Evolutionary conservation across 1,140 invertebrate genomes (phyloP).

Genomic region (Pseudomyrmex concolor): DNA sequence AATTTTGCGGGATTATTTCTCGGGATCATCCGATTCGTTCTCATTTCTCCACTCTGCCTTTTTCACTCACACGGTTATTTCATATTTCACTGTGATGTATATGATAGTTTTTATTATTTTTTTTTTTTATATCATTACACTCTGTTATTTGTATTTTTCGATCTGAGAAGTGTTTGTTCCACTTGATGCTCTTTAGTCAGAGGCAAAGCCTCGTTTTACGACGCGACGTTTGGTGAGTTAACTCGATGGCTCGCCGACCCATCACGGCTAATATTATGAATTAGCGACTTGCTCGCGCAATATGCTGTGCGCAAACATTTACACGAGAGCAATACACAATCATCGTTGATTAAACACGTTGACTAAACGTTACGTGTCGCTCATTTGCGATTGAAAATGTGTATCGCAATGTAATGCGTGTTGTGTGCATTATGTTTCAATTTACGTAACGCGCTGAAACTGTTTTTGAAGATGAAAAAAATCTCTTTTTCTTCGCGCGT

Average conservation of each 20-base stretch:
- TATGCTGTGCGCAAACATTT: constrained; percentile 40
- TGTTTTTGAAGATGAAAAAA: too few species aligned
- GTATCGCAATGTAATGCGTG: neutral
- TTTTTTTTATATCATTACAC: neutral
- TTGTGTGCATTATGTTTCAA: neutral
- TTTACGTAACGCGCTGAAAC: neutral
- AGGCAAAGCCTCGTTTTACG: neutral
- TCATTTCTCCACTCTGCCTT: too few species aligned
- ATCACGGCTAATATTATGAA: constrained; percentile 51
- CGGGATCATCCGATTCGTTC: too few species aligned
- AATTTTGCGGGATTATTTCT: neutral
- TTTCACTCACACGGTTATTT: too few species aligned
- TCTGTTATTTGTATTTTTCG: neutral
- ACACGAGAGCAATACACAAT: constrained; percentile 4
- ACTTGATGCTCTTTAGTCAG: neutral
- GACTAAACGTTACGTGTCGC: neutral
- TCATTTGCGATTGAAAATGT: neutral
- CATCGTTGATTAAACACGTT: neutral
- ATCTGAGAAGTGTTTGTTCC: neutral
- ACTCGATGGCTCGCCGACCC: constrained; percentile 30
- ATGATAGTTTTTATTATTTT: neutral
- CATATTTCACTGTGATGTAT: neutral
- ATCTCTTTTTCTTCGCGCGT: too few species aligned
- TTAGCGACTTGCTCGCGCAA: constrained; percentile 28
- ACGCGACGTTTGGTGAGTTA: constrained; percentile 20